Conservation (phyloP, 2,888 invertebrate species). For the Leptopterna dolabrata region DNA sequence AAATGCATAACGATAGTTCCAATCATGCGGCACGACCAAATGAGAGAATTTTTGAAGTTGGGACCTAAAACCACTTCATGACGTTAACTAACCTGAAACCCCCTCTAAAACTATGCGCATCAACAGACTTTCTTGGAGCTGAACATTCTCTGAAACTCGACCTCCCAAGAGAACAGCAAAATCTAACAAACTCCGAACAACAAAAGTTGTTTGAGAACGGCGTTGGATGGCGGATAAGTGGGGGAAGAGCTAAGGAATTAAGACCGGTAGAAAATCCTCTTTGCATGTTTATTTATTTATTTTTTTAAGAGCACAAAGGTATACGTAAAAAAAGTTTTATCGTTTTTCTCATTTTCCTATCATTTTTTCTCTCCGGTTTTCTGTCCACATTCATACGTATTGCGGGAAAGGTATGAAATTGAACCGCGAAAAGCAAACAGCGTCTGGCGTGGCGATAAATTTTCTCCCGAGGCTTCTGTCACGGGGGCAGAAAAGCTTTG, state of each 20-base stretch:
- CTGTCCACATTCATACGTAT: not conserved
- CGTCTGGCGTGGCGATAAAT: not conserved
- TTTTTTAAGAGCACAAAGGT: not conserved
- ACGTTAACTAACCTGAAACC: not conserved
- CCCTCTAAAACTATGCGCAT: not conserved
- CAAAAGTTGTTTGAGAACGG: not conserved
- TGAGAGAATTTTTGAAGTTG: not conserved
- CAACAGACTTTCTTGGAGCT: not conserved
- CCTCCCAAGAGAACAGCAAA: not conserved
- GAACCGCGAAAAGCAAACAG: slow-evolving; percentile 11
- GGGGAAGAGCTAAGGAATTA: not conserved
- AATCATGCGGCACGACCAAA: no score
- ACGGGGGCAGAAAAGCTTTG: not conserved
- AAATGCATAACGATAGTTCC: no score
- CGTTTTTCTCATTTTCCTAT: not conserved
- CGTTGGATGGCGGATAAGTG: not conserved
- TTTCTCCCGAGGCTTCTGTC: not conserved
- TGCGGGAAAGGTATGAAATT: not conserved
- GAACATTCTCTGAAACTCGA: not conserved
- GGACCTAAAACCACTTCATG: not conserved
- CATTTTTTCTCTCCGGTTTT: not conserved
- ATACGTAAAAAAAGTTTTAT: not conserved
- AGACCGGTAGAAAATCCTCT: not conserved
- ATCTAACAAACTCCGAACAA: not conserved
- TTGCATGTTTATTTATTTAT: not conserved